Percentiles rank a stretch among this genome's conserved stretches.
phyloP scores from a whole-genome alignment of 2,113 vertebrate species.

The Antechinus flavipes region DNA sequence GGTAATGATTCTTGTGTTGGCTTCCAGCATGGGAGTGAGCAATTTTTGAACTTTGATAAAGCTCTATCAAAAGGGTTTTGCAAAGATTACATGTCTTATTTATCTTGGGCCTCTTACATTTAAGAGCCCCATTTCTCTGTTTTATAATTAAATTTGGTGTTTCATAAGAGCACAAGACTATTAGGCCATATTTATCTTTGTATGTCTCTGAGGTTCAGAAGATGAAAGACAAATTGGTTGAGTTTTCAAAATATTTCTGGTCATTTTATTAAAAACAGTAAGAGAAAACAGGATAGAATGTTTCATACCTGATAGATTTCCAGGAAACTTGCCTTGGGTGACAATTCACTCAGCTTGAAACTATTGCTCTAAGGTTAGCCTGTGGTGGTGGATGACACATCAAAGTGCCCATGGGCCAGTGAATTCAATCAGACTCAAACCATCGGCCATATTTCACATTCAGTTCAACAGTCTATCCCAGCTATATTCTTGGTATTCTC shows the following conservation, averaged over 20 bases:
- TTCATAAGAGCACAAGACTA: background rate
- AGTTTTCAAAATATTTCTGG: slow-evolving; percentile 4
- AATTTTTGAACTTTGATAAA: background rate
- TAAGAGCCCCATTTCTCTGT: background rate
- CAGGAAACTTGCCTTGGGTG: background rate
- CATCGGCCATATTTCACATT: background rate
- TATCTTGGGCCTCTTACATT: background rate
- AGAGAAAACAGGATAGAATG: background rate
- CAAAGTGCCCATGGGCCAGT: background rate
- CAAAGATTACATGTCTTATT: background rate
- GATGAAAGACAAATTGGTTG: background rate
- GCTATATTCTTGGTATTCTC: background rate
- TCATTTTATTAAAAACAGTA: slow-evolving; percentile 11
- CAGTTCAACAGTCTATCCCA: background rate
- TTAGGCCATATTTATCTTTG: background rate
- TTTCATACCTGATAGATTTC: background rate
- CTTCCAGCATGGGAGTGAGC: background rate
- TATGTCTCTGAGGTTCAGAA: background rate
- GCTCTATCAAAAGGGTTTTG: background rate
- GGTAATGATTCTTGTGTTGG: background rate
- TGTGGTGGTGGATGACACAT: background rate
- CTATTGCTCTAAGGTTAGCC: background rate
- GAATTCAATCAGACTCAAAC: background rate
- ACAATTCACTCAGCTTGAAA: background rate
- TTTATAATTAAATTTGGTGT: slow-evolving; percentile 28